Base-by-base conservation (phyloP, 2,113 vertebrate species). In the Urocolius indicus region DNA sequence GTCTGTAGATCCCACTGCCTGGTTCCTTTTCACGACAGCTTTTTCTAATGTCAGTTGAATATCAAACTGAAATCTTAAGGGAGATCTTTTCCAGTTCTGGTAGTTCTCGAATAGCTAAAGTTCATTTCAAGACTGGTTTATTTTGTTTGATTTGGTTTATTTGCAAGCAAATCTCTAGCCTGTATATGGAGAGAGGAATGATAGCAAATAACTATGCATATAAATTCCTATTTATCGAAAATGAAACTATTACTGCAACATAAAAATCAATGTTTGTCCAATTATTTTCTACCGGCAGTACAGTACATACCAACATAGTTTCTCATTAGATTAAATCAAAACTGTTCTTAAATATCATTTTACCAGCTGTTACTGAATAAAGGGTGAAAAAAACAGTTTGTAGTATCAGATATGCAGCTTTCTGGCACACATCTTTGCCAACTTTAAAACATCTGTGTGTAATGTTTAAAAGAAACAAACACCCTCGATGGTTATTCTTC, bases 261-360 rank as follows among this genome's bases (percentile, higher is more conserved):
- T 98, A 97, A 98, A 98, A 98, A 98, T 98, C 98, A 98, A 98
- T 98, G 95, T 98, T 98, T 97, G 92, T 95, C 96, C 96, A 98
- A 98, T 98, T 98, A 98, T 98, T 98, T 98, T 98, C 94, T 58
- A 11, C 94, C 97, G 67, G 84, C 97, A 97, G 93, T 94, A 97
- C 95, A 97, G 88, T 97, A 94, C 92, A 96, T 82, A 93, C 93
- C 94, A 97, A 96, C 79, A 92, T 71, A 95, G 95, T 91, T 98
- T 97, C 97, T 98, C 97, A 97, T 98, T 98, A 98, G 97, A 98
- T 97, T 97, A 98, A 98, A 98, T 98, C 97, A 98, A 97, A 97
- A 97, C 92, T 95, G 91, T 97, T 97, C 91, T 98, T 98, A 98
- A 98, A 98, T 98, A 98, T 96, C 97, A 94, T 98, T 98, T 98